Percentiles rank a stretch among this genome's conserved stretches.
Evolutionary conservation across 2,888 invertebrate species (phyloP).

Genomic region (Cinara cedri): DNA sequence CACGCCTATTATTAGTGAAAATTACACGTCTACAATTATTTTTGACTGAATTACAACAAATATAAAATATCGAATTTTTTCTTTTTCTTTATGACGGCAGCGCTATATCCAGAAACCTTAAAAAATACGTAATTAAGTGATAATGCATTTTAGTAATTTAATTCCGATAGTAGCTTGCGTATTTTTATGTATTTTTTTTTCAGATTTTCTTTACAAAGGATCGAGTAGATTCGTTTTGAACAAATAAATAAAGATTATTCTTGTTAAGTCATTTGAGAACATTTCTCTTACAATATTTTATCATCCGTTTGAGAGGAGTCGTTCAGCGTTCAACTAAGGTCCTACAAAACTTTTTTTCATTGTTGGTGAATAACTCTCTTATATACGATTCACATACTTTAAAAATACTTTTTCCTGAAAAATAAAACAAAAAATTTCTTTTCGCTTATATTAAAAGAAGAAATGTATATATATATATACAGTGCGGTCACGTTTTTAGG

Average conservation of each 20-base stretch:
- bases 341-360: conserved; percentile 29
- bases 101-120: too few species aligned
- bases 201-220: background rate
- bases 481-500: too few species aligned
- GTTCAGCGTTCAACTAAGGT: background rate
- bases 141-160: too few species aligned
- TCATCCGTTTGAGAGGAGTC: background rate
- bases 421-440: background rate
- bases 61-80: too few species aligned
- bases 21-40: too few species aligned
- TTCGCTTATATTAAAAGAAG: background rate
- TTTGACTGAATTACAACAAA: too few species aligned
- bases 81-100: too few species aligned
- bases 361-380: conserved; percentile 2
- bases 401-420: background rate
- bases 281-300: background rate
- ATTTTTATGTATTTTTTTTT: background rate
- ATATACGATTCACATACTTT: background rate
- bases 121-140: too few species aligned
- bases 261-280: background rate
- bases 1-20: too few species aligned
- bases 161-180: too few species aligned
- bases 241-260: conserved; percentile 23
- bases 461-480: background rate
- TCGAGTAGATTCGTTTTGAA: background rate